Conservation (phyloP, 1,140 invertebrate species). For the Octopus sinensis region DNA sequence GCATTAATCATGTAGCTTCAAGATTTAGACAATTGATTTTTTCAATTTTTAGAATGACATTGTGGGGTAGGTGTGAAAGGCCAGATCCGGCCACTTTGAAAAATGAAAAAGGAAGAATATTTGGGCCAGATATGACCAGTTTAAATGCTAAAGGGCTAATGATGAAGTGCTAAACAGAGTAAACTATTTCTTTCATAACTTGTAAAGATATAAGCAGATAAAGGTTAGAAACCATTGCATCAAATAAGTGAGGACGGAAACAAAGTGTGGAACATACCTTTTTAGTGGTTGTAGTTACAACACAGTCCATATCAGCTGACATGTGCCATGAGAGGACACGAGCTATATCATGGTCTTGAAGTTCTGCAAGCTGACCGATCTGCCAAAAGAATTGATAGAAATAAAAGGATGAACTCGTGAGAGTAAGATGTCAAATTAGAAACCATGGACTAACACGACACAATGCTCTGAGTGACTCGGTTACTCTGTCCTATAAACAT, state of each 20-base stretch:
- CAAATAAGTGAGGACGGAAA: neutral
- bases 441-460: too few relatives aligned
- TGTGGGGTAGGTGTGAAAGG: too few relatives aligned
- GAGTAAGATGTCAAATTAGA: too few relatives aligned
- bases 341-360: slow-evolving; percentile 49
- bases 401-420: neutral
- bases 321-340: slow-evolving; percentile 57
- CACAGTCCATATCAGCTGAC: slow-evolving; percentile 58
- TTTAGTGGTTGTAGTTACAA: slow-evolving; percentile 51
- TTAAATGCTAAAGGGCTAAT: neutral
- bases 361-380: slow-evolving; percentile 54
- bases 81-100: too few relatives aligned
- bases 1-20: too few relatives aligned
- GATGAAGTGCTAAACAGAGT: neutral
- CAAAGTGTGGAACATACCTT: slow-evolving; percentile 39
- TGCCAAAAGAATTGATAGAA: slow-evolving; percentile 27
- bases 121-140: too few relatives aligned
- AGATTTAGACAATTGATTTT: too few relatives aligned
- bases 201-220: neutral
- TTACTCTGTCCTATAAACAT: too few relatives aligned
- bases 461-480: too few relatives aligned
- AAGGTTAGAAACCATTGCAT: neutral
- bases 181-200: too few relatives aligned
- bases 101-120: too few relatives aligned
- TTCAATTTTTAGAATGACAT: too few relatives aligned